phyloP scores from a whole-genome alignment of 2,113 vertebrate species.

The Erinaceus europaeus region DNA sequence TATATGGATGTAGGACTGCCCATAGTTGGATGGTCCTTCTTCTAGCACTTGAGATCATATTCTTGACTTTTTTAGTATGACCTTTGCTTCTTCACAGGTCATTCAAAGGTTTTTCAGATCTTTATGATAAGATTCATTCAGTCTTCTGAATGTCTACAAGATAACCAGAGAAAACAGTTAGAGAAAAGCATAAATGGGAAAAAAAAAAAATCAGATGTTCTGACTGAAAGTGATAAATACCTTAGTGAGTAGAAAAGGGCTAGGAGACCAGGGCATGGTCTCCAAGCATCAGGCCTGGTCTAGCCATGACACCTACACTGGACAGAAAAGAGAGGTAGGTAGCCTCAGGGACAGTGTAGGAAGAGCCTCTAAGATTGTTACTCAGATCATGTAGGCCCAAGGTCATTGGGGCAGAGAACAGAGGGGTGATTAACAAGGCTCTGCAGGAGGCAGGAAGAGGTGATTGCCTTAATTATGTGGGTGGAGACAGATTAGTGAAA shows the following conservation, averaged over 20 bases:
- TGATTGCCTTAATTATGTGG: slow-evolving; percentile 54
- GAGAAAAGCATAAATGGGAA: slow-evolving; percentile 1
- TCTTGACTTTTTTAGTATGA: not conserved
- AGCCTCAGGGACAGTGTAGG: not conserved
- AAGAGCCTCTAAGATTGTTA: not conserved
- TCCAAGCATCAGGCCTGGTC: not conserved
- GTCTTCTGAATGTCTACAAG: not conserved
- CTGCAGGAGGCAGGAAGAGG: slow-evolving; percentile 40
- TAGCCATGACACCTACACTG: accelerated
- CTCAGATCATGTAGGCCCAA: slow-evolving; percentile 35
- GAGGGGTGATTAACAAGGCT: slow-evolving; percentile 34
- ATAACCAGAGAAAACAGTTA: slow-evolving; percentile 23
- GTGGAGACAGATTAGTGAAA: slow-evolving; percentile 54
- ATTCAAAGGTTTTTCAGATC: not conserved
- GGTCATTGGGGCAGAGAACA: not conserved
- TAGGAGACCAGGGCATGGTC: not conserved
- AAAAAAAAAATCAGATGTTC: slow-evolving; percentile 45
- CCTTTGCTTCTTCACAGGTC: not conserved
- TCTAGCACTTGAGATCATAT: not conserved
- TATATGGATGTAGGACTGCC: not conserved
- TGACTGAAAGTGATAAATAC: slow-evolving; percentile 42
- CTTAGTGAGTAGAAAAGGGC: not conserved
- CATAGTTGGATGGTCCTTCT: not conserved
- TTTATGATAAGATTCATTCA: slow-evolving; percentile 2
- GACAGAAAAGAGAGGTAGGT: not conserved